phyloP scores from a whole-genome alignment of 2,888 invertebrate genomes.

The Eupithecia exiguata region DNA sequence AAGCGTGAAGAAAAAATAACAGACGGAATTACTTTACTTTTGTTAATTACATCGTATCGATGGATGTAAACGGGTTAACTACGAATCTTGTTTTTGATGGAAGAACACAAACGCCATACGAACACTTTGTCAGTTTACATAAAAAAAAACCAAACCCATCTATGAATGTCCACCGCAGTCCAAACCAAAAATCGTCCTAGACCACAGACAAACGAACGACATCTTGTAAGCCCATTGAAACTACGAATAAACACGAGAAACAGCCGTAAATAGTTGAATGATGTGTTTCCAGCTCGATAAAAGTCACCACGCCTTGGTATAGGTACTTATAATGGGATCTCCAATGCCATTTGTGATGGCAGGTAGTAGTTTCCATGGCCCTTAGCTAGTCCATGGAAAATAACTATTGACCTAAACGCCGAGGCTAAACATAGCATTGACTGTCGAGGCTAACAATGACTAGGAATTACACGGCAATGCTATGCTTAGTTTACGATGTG shows the following conservation, averaged over 20 bases:
- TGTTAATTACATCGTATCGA: too few species aligned
- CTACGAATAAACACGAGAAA: not conserved
- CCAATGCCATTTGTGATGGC: not conserved
- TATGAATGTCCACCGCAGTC: not conserved
- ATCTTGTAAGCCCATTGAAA: not conserved
- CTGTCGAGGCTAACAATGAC: not conserved
- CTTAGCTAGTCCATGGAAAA: not conserved
- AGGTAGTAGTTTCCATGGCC: constrained; percentile 5
- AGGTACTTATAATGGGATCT: not conserved
- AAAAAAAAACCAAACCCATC: too few species aligned
- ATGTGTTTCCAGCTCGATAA: constrained; percentile 7
- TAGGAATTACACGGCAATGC: not conserved
- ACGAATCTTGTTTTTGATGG: too few species aligned
- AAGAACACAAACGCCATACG: too few species aligned
- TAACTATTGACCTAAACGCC: not conserved
- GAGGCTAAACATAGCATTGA: not conserved
- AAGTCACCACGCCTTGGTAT: not conserved
- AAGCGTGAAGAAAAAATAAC: too few species aligned
- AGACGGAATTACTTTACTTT: too few species aligned
- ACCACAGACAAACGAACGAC: not conserved
- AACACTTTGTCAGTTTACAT: too few species aligned
- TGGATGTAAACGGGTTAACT: too few species aligned
- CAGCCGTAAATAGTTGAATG: not conserved
- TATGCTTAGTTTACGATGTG: not conserved
- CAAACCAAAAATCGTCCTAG: too few species aligned